Conservation (phyloP, 2,113 vertebrate species). For the Sterna hirundo region DNA sequence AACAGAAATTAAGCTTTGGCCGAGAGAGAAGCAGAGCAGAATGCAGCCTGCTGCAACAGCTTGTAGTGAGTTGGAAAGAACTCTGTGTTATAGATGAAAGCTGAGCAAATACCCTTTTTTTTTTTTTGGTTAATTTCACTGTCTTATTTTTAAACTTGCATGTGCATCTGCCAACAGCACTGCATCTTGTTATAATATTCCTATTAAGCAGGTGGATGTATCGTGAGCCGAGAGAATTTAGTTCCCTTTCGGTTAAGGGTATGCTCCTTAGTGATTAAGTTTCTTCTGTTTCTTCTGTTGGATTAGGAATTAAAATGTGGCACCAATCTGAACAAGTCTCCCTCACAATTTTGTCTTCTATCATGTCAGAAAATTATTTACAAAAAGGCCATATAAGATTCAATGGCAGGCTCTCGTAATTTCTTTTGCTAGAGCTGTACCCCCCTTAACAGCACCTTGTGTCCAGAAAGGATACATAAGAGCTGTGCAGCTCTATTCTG, state of each 20-base stretch:
- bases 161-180: slow-evolving; percentile 43
- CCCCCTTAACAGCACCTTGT: neutral
- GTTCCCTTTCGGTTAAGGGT: neutral
- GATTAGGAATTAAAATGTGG: neutral
- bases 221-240: neutral
- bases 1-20: slow-evolving; percentile 59
- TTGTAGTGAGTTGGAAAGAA: slow-evolving; percentile 66
- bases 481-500: neutral
- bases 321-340: neutral
- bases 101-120: slow-evolving; percentile 43
- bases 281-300: neutral
- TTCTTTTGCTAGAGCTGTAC: neutral
- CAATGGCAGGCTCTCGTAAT: neutral
- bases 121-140: slow-evolving; percentile 38
- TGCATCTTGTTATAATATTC: slow-evolving; percentile 41
- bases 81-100: slow-evolving; percentile 53
- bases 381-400: neutral
- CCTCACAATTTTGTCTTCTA: neutral
- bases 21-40: slow-evolving; percentile 49
- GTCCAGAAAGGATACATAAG: neutral
- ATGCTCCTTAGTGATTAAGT: neutral
- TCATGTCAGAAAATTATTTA: neutral
- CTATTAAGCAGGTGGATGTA: slow-evolving; percentile 58
- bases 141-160: slow-evolving; percentile 61
- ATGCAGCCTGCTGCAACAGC: slow-evolving; percentile 60